phyloP scores from a whole-genome alignment of 2,888 invertebrate species.

The Aromia moschata region DNA sequence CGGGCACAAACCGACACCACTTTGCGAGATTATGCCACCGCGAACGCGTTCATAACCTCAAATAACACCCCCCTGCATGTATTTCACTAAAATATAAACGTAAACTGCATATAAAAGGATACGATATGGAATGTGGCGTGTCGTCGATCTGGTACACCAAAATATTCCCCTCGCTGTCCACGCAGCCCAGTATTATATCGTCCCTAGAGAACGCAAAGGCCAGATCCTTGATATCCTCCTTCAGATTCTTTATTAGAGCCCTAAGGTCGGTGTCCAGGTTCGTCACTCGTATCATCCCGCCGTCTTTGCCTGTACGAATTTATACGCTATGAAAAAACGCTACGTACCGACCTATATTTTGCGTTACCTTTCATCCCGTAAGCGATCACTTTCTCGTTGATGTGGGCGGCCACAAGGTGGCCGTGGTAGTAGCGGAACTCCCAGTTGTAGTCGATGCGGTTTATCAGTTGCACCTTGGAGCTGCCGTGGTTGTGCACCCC shows the following conservation, averaged over 20 bases:
- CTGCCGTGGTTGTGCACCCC: slow-evolving; percentile 83
- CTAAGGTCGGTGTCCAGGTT: slow-evolving; percentile 80
- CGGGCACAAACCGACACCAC: too few relatives aligned
- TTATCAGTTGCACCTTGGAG: slow-evolving; percentile 85
- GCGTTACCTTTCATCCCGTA: slow-evolving; percentile 95
- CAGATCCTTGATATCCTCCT: slow-evolving; percentile 88
- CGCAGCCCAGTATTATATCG: slow-evolving; percentile 83
- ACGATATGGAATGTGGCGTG: slow-evolving; percentile 68
- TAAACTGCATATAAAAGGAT: slow-evolving; percentile 60
- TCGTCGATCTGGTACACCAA: slow-evolving; percentile 82
- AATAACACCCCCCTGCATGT: too few relatives aligned
- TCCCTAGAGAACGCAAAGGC: slow-evolving; percentile 86
- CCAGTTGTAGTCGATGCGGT: slow-evolving; percentile 93
- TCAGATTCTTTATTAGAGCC: slow-evolving; percentile 85
- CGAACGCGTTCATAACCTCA: too few relatives aligned
- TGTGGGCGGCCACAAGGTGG: slow-evolving; percentile 87
- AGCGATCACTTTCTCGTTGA: slow-evolving; percentile 85
- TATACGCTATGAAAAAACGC: neutral
- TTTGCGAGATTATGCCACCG: too few relatives aligned
- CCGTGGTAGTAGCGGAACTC: slow-evolving; percentile 88
- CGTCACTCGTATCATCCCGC: slow-evolving; percentile 85
- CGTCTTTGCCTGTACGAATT: slow-evolving; percentile 56
- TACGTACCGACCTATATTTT: neutral
- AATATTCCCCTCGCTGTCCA: slow-evolving; percentile 86
- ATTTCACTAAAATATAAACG: too few relatives aligned